Evolutionary conservation across 2,113 vertebrate genomes (phyloP), one percentile per base, ranked within the genome.

Genomic region (Gnathonemus longibarbis): DNA sequence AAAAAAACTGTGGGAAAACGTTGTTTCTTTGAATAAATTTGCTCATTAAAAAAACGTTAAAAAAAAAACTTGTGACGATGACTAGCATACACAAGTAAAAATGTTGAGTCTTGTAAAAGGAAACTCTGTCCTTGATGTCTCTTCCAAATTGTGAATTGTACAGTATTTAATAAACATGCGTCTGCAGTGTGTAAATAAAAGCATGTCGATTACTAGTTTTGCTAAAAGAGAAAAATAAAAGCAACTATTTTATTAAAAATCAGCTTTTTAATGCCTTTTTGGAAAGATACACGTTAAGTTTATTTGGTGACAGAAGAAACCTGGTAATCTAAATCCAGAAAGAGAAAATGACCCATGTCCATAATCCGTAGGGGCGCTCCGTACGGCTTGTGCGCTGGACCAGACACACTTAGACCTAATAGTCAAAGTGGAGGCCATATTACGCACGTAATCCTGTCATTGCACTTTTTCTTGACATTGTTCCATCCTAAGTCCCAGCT

Each of bases 171-270:
- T 96, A 96, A 96, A 96, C 94, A 95, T 95, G 93, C 95, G 94
- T 90, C 95, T 95, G 95, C 95, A 95, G 96, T 95, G 96, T 96
- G 96, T 96, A 96, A 95, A 96, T 96, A 96, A 95, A 93, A 96
- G 95, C 96, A 96, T 96, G 96, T 95, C 94, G 95, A 96, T 96
- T 95, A 96, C 93, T 96, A 96, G 96, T 96, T 96, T 96, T 96
- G 96, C 96, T 96, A 96, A 96, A 95, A 91, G 91, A 95, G 93
- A 95, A 94, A 95, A 96, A 96, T 96, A 96, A 96, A 96, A 95
- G 93, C 94, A 95, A 96, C 95, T 96, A 96, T 96, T 96, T 96
- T 96, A 96, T 96, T 96, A 96, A 96, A 96, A 95, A 93, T 95
- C 95, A 92, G 84, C 93, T 95, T 96, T 93, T 92, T 94, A 93